A percentile compares a stretch with the other conserved stretches of the same genome.
These are phyloP conservation scores for Ophion ventricosus DNA, from an alignment of 2,888 invertebrate genomes.

Conservation along the genomic window DNA sequence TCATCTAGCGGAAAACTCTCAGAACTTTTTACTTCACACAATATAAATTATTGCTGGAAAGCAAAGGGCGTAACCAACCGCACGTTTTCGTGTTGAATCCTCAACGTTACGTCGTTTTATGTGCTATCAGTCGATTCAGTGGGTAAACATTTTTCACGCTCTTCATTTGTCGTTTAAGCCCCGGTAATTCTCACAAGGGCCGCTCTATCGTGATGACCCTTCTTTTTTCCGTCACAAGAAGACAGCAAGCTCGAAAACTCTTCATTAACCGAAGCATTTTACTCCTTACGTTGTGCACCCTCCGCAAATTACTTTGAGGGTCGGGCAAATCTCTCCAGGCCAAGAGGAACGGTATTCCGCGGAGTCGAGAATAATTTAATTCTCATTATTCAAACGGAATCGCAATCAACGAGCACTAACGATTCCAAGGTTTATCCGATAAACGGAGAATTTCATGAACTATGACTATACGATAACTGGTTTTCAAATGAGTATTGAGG, in stretches of 20 bases:
- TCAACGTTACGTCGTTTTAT: slow-evolving; percentile 10
- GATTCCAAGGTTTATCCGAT: not conserved
- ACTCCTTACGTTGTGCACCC: slow-evolving; percentile 35
- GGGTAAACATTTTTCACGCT: not conserved
- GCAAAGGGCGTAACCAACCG: not conserved
- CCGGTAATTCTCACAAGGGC: slow-evolving; percentile 50
- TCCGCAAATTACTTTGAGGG: slow-evolving; percentile 32
- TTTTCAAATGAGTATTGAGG: too few species aligned
- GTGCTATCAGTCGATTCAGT: not conserved
- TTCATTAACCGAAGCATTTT: slow-evolving; percentile 36
- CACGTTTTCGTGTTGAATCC: not conserved
- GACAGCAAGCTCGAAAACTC: slow-evolving; percentile 49
- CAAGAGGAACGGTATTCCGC: slow-evolving; percentile 7
- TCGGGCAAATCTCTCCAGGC: slow-evolving; percentile 13
- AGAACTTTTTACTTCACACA: too few species aligned
- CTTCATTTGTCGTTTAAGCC: slow-evolving; percentile 40
- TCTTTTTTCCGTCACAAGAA: not conserved
- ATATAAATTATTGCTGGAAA: not conserved
- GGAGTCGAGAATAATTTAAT: slow-evolving; percentile 20
- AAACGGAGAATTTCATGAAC: not conserved
- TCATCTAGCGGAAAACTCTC: too few species aligned
- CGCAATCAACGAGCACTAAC: slow-evolving; percentile 3
- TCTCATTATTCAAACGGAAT: slow-evolving; percentile 17
- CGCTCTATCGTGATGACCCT: not conserved
- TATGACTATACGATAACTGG: too few species aligned